Base-by-base conservation (phyloP, 2,888 invertebrate genomes). In the Cheilosia vernalis region DNA sequence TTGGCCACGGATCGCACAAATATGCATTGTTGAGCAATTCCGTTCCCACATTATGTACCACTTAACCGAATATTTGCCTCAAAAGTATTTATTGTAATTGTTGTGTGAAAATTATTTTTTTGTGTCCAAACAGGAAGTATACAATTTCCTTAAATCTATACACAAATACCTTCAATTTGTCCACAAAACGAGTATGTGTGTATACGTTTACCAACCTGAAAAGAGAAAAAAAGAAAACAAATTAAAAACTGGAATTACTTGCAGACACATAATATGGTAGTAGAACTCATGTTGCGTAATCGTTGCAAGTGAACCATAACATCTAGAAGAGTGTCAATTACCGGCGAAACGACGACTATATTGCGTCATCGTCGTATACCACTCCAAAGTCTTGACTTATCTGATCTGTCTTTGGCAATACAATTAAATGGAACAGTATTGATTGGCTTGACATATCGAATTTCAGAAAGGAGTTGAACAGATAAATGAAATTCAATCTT, bases 401-500 rank as follows among this genome's bases (percentile, higher is more conserved):
- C 27, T 44, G 44, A 37, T 70, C 37, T 67, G 49, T 40, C 49
- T 66, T 64, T 47, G 64, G 49, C 56, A 58, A 66, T 37, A 49
- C 49, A 56, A 49, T 33, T 15, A 42, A 47, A 21, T 9, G 58
- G 19, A 53, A 37, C 24, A 33, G 21, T 74, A 73, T 63, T 24
- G 37, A 55, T 40, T 74, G 40, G 42, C 61, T 55, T 24, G 37
- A 40, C 2, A 17, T 64, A 84, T 74, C 30, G 37, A 24, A 53
- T 79, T 55, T 15, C 74, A 60, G 6, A 72, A 7, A 13, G 37
- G 13, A 37, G 37, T 37, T 13, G 9, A 60, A 58, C 24, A 24
- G 56, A 30, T 1, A 51, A 61, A 47, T 5, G 63, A 73, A 84
- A 74, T 66, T 56, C 53, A 70, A 74, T 80, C 55, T 58, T 17